phyloP scores from a whole-genome alignment of 2,888 invertebrate genomes.

The Callyntrura sp. region DNA sequence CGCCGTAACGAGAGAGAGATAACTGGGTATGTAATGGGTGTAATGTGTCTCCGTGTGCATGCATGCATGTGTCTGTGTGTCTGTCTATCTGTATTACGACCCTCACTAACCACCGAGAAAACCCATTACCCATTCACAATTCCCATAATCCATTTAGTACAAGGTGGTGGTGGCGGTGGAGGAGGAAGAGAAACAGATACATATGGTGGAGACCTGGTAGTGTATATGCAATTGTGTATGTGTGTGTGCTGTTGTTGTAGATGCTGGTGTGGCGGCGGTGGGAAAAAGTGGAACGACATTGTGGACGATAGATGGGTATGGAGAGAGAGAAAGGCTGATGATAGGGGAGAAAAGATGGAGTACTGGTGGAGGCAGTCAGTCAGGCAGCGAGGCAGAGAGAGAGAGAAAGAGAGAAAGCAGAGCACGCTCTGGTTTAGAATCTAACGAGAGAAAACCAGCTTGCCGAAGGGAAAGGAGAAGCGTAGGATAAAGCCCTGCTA shows the following conservation, averaged over 20 bases:
- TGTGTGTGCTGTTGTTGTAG: background rate
- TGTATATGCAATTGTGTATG: background rate
- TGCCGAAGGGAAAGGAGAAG: background rate
- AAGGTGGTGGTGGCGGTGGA: slow-evolving; percentile 16
- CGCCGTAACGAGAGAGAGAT: too few relatives aligned
- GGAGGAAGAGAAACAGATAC: background rate
- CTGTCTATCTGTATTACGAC: background rate
- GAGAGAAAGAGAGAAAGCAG: background rate
- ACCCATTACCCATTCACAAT: background rate
- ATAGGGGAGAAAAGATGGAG: slow-evolving; percentile 35
- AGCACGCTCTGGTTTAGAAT: too few relatives aligned
- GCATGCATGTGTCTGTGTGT: background rate
- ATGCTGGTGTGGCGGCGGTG: background rate
- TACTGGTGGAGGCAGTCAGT: background rate
- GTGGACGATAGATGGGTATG: background rate
- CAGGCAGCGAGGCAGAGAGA: background rate
- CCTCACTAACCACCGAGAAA: slow-evolving; percentile 23
- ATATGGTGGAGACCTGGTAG: slow-evolving; percentile 6
- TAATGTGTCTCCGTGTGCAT: background rate
- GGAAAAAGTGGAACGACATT: slow-evolving; percentile 40
- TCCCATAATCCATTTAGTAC: slow-evolving; percentile 42
- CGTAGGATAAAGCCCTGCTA: slow-evolving; percentile 34
- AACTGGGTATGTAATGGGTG: too few relatives aligned
- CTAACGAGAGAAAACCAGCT: background rate
- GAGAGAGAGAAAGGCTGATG: slow-evolving; percentile 22